A percentile compares a stretch with the other conserved stretches of the same genome.
Evolutionary conservation across 2,113 vertebrate species (phyloP).

Genomic region (Microcebus jonahi): DNA sequence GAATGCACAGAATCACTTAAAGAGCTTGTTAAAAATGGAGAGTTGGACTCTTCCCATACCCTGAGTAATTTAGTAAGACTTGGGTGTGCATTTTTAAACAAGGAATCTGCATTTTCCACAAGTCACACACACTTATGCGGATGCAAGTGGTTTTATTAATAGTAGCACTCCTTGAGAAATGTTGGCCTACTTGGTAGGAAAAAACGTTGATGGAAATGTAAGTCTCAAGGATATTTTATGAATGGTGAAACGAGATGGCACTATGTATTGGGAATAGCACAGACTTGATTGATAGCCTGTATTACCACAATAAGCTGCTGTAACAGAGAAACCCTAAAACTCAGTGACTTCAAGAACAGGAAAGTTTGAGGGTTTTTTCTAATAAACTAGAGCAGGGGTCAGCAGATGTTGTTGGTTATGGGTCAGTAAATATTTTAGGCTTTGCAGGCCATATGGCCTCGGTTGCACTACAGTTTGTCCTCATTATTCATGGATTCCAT

Average conservation of each 20-base stretch:
- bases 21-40: neutral
- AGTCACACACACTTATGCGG: neutral
- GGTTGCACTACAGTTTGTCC: neutral
- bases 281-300: neutral
- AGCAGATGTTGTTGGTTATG: neutral
- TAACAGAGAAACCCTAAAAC: conserved; percentile 23
- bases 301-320: neutral
- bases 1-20: neutral
- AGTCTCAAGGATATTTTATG: neutral
- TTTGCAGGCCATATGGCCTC: neutral
- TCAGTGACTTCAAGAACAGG: neutral
- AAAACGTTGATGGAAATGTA: neutral
- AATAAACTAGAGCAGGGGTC: neutral
- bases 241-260: neutral
- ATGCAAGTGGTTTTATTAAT: neutral
- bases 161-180: neutral
- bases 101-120: neutral
- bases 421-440: neutral
- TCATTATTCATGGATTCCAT: neutral
- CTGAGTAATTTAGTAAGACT: neutral
- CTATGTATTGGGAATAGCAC: too few relatives aligned
- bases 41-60: neutral
- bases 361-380: neutral
- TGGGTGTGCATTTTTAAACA: neutral
- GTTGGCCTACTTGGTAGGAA: neutral